Conservation (phyloP, 2,888 invertebrate genomes). For the Tetheella fluctuosa region DNA sequence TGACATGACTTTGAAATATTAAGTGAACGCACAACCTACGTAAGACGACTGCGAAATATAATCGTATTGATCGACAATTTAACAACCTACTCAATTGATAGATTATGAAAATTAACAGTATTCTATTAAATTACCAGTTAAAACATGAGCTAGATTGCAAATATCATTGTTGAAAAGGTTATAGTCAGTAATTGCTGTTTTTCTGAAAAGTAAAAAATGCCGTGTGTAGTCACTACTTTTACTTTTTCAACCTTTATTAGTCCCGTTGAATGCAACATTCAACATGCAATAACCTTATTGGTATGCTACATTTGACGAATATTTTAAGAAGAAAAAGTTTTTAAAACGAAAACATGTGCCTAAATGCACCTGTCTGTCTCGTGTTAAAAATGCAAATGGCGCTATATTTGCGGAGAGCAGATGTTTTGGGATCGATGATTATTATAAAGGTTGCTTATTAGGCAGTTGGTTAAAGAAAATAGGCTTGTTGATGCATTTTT, state of each 20-base stretch:
- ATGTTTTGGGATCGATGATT: constrained; percentile 32
- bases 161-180: background rate
- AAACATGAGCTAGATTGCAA: background rate
- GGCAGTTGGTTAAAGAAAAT: constrained; percentile 4
- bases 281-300: constrained; percentile 2
- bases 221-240: too few species aligned
- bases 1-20: constrained; percentile 6
- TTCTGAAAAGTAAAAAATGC: background rate
- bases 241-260: background rate
- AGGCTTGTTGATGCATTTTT: background rate
- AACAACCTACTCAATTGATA: background rate
- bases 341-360: constrained; percentile 27
- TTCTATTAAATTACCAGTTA: too few species aligned
- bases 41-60: background rate
- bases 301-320: constrained; percentile 5
- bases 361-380: constrained; percentile 38
- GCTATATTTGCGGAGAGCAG: constrained; percentile 40
- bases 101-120: background rate
- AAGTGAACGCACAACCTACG: background rate
- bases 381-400: constrained; percentile 37
- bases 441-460: background rate
- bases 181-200: background rate
- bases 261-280: background rate
- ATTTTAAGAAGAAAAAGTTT: constrained; percentile 14
- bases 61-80: background rate